Percentiles rank a stretch among this genome's conserved stretches.
Evolutionary conservation across 1,140 invertebrate genomes (phyloP).

Genomic region (Babylonia areolata): DNA sequence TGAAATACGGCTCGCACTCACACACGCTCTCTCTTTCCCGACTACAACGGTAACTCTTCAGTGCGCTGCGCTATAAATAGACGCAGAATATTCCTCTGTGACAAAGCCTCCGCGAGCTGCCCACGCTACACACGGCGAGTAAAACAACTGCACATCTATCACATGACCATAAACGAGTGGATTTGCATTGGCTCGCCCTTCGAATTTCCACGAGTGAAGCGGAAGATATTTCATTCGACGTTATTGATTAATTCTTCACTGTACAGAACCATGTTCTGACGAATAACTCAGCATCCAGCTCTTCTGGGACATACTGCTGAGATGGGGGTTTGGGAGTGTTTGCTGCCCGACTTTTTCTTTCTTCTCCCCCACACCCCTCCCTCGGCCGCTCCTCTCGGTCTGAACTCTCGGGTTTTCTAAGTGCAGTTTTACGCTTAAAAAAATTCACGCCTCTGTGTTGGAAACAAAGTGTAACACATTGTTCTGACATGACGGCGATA

Average conservation of each 20-base stretch:
- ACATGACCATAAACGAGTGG: conserved; percentile 37
- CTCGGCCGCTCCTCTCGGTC: background rate
- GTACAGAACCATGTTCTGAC: background rate
- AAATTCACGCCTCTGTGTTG: too few species aligned
- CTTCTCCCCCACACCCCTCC: background rate
- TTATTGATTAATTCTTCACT: conserved; percentile 32
- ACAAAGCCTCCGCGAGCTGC: conserved; percentile 10
- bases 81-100: background rate
- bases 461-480: too few species aligned
- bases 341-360: too few species aligned
- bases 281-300: background rate
- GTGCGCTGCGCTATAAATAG: background rate
- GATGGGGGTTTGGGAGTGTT: background rate
- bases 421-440: too few species aligned
- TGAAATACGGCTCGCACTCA: conserved; percentile 15
- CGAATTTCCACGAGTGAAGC: background rate
- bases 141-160: conserved; percentile 20
- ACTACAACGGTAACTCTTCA: conserved; percentile 21
- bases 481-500: too few species aligned
- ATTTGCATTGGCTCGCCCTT: background rate
- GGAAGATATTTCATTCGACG: conserved; percentile 34
- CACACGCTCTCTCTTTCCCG: background rate
- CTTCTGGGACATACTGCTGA: background rate
- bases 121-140: conserved; percentile 21
- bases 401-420: too few species aligned